Evolutionary conservation across 2,888 invertebrate species (phyloP), one percentile per base, ranked within the genome.

Genomic region (Melitaea athalia): DNA sequence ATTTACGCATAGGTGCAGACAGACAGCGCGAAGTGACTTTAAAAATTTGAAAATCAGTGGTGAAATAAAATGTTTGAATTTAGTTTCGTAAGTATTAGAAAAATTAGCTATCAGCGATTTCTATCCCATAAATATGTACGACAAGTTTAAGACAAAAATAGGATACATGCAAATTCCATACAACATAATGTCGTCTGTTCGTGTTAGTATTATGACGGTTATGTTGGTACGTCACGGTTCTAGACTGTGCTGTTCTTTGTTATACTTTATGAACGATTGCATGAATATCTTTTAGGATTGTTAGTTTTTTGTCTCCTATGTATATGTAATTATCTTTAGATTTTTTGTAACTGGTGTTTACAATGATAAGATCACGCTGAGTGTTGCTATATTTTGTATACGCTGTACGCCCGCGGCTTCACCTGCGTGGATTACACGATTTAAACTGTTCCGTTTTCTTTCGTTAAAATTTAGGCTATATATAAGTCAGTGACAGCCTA

Each of bases 161-260:
- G n/a, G n/a, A n/a, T n/a, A n/a, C 8, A 31, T 31, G 15, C 1
- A 43, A 14, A 14, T 59, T 33, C 57, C 17, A 43, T 52, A 17
- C 50, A 38, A 57, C 50, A 50, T 50, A 57, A 42, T 61, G 52
- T 47, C 11, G 52, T 57, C 33, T 43, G 50, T 43, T 14, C 53
- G 57, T 15, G 38, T 52, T 43, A 59, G 53, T 52, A 59, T 59
- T 61, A 52, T 59, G 50, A 59, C 53, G 63, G 65, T 67, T 52
- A 47, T 59, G 59, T 57, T 66, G 73, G 70, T 81, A 77, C 77
- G 79, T 81, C 82, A 82, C 79, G 78, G 78, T 76, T 73, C 73
- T 73, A 76, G 75, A 71, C 47, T 52, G 53, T 68, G 69, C 65
- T 63, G 67, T 70, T 72, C 61, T 73, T 76, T 75, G 73, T 72